A percentile compares a stretch with the other conserved stretches of the same genome.
phyloP scores from a whole-genome alignment of 2,888 invertebrate species.

The Copidosoma aretas region DNA sequence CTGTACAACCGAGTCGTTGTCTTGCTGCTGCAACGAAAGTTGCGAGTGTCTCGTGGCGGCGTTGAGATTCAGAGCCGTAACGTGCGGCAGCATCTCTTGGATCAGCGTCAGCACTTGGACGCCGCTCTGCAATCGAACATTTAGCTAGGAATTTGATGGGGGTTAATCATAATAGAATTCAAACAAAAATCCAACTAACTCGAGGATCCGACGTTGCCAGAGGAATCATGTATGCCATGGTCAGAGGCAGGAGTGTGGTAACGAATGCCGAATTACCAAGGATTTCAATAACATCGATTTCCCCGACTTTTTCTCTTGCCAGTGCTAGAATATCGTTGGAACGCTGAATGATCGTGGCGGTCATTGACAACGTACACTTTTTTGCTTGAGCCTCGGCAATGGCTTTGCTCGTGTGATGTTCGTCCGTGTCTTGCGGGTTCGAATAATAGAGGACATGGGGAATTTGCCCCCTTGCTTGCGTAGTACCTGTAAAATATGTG shows the following conservation, averaged over 20 bases:
- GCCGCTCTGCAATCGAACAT: conserved; percentile 69
- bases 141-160: conserved; percentile 13
- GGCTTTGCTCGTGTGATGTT: conserved; percentile 67
- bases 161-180: conserved; percentile 17
- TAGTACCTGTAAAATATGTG: conserved; percentile 68
- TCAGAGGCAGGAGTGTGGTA: conserved; percentile 81
- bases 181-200: conserved; percentile 63
- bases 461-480: conserved; percentile 91
- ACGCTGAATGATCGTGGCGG: conserved; percentile 78
- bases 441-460: conserved; percentile 91
- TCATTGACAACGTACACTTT: conserved; percentile 77
- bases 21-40: conserved; percentile 54
- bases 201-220: conserved; percentile 82
- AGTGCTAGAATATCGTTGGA: conserved; percentile 79
- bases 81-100: conserved; percentile 87
- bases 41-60: conserved; percentile 62
- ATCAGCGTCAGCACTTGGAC: conserved; percentile 86
- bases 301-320: conserved; percentile 75
- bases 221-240: conserved; percentile 85
- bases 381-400: conserved; percentile 71
- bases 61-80: conserved; percentile 82
- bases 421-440: conserved; percentile 70
- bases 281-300: conserved; percentile 66
- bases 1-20: conserved; percentile 54
- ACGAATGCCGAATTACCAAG: conserved; percentile 70